A percentile compares a stretch with the other conserved stretches of the same genome.
Conservation (phyloP, 2,888 invertebrate genomes). For the Dastarcus helophoroides region DNA sequence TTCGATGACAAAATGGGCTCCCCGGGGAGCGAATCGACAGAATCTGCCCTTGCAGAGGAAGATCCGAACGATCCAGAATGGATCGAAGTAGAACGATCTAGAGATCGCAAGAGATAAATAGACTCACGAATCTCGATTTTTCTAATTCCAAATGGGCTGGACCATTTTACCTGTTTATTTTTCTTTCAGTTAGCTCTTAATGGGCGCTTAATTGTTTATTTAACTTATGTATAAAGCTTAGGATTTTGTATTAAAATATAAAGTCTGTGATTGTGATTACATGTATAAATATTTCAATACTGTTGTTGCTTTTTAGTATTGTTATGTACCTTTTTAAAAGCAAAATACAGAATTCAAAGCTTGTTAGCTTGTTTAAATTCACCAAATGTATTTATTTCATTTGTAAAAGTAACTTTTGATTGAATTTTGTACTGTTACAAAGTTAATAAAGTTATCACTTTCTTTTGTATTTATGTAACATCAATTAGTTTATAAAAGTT, state of each 20-base stretch:
- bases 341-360: conserved; percentile 31
- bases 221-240: conserved; percentile 19
- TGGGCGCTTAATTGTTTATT: too few relatives aligned
- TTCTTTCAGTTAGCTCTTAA: too few relatives aligned
- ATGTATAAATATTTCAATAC: conserved; percentile 30
- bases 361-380: conserved; percentile 14
- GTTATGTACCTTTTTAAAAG: conserved; percentile 24
- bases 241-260: conserved; percentile 28
- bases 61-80: conserved; percentile 83
- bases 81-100: conserved; percentile 41
- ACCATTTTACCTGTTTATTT: too few relatives aligned
- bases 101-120: conserved; percentile 33
- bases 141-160: too few relatives aligned
- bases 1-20: conserved; percentile 23
- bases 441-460: conserved; percentile 2
- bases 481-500: not conserved
- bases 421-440: conserved; percentile 14
- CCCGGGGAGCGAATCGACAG: conserved; percentile 40
- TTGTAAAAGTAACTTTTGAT: conserved; percentile 12
- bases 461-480: not conserved
- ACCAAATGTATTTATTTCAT: conserved; percentile 7
- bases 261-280: conserved; percentile 32
- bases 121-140: too few relatives aligned
- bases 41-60: conserved; percentile 56
- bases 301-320: conserved; percentile 33